phyloP scores from a whole-genome alignment of 2,888 invertebrate genomes.

The Microchrysa polita region DNA sequence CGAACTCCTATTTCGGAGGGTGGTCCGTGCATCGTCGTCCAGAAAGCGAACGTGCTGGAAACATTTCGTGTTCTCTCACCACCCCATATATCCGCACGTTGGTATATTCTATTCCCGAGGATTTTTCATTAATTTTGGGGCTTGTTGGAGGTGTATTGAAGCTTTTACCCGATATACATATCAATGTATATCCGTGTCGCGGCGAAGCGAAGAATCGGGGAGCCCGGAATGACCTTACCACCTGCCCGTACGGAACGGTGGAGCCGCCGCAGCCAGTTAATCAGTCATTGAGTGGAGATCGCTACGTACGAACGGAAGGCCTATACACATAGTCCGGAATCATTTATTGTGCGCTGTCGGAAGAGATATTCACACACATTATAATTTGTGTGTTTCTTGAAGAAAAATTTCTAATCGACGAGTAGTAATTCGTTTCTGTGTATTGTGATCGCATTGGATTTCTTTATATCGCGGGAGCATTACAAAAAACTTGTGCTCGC shows the following conservation, averaged over 20 bases:
- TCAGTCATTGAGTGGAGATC: slow-evolving; percentile 50
- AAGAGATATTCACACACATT: not conserved
- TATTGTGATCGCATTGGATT: not conserved
- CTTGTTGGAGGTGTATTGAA: slow-evolving; percentile 28
- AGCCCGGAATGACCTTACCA: slow-evolving; percentile 41
- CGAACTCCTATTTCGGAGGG: not conserved
- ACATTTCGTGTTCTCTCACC: not conserved
- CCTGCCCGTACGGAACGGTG: slow-evolving; percentile 45
- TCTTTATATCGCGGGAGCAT: not conserved
- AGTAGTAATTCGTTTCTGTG: not conserved
- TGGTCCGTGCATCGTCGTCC: not conserved
- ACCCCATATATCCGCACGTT: slow-evolving; percentile 4
- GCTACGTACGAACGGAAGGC: slow-evolving; percentile 47
- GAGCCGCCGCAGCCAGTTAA: slow-evolving; percentile 45
- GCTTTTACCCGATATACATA: slow-evolving; percentile 13
- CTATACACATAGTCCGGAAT: slow-evolving; percentile 32
- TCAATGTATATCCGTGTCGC: too few relatives aligned
- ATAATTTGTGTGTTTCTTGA: too few relatives aligned
- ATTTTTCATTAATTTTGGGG: slow-evolving; percentile 3
- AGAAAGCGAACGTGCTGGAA: not conserved
- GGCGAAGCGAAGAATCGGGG: slow-evolving; percentile 1
- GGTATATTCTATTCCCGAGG: not conserved
- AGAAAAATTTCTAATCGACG: slow-evolving; percentile 7
- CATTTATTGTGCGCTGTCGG: slow-evolving; percentile 10
- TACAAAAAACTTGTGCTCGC: slow-evolving; percentile 8